phyloP scores from a whole-genome alignment of 2,113 vertebrate genomes.

The Elaphurus davidianus region DNA sequence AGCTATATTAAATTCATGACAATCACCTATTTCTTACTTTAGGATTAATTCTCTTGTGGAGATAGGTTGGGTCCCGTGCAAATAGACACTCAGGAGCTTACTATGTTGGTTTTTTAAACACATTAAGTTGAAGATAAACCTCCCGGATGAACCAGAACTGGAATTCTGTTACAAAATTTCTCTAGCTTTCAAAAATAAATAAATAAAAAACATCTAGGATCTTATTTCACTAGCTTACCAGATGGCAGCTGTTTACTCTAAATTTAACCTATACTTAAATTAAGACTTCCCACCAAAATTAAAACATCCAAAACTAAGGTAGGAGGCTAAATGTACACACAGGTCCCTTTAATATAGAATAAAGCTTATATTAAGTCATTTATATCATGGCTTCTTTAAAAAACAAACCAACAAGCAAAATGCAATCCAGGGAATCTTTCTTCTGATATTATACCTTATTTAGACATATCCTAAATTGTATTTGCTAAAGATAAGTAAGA shows the following conservation, averaged over 20 bases:
- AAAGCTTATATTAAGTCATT: not conserved
- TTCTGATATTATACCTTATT: not conserved
- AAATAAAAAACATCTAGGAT: not conserved
- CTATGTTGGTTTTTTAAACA: not conserved
- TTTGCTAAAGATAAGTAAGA: not conserved
- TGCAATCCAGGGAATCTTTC: not conserved
- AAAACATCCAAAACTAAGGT: not conserved
- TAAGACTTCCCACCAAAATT: not conserved
- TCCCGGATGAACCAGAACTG: not conserved
- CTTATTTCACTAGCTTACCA: not conserved
- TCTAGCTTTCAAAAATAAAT: not conserved
- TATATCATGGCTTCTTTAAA: not conserved
- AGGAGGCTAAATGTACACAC: not conserved
- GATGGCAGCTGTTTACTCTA: not conserved
- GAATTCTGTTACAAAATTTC: not conserved
- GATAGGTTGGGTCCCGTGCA: accelerated
- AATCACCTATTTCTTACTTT: not conserved
- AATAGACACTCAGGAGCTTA: not conserved
- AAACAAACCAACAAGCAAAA: not conserved
- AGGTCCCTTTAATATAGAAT: not conserved
- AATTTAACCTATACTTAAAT: not conserved
- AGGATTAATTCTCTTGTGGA: not conserved
- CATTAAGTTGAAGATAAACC: not conserved
- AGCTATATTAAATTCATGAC: not conserved
- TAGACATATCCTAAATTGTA: not conserved